phyloP scores from a whole-genome alignment of 2,888 invertebrate genomes.

The Ypsolopha sequella region DNA sequence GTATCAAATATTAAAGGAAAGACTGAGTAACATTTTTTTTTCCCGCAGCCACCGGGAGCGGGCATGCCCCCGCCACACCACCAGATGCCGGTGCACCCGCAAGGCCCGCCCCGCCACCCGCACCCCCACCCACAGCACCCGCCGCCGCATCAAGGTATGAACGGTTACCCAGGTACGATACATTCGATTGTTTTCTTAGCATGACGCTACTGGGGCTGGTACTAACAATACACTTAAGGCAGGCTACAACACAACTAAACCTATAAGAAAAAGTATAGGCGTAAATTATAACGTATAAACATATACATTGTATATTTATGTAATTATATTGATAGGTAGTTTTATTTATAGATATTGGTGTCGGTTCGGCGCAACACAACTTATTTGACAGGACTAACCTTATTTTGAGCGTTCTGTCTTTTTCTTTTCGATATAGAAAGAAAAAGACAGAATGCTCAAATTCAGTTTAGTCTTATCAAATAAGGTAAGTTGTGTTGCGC shows the following conservation, averaged over 20 bases:
- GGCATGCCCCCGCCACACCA: slow-evolving; percentile 52
- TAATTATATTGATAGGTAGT: no score
- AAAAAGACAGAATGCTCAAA: no score
- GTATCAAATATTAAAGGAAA: no score
- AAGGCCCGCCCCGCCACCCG: slow-evolving; percentile 40
- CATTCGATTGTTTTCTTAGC: slow-evolving; percentile 5
- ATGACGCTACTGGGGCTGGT: slow-evolving; percentile 4
- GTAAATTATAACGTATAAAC: background rate
- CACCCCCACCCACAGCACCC: slow-evolving; percentile 42
- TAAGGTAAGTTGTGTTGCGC: no score
- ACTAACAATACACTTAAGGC: background rate
- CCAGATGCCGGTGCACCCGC: slow-evolving; percentile 41
- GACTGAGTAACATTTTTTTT: no score
- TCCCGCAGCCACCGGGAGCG: slow-evolving; percentile 34
- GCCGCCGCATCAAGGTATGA: slow-evolving; percentile 54
- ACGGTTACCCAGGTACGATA: slow-evolving; percentile 20
- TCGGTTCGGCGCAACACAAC: no score
- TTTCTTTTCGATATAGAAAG: no score
- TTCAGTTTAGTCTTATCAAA: no score
- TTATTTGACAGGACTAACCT: no score
- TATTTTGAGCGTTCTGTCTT: no score
- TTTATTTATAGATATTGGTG: no score
- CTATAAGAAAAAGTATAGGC: background rate
- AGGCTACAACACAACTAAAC: background rate
- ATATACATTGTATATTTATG: background rate